Percentiles rank a stretch among this genome's conserved stretches.
Conservation (phyloP, 2,888 invertebrate species). For the Ferrisia virgata region DNA sequence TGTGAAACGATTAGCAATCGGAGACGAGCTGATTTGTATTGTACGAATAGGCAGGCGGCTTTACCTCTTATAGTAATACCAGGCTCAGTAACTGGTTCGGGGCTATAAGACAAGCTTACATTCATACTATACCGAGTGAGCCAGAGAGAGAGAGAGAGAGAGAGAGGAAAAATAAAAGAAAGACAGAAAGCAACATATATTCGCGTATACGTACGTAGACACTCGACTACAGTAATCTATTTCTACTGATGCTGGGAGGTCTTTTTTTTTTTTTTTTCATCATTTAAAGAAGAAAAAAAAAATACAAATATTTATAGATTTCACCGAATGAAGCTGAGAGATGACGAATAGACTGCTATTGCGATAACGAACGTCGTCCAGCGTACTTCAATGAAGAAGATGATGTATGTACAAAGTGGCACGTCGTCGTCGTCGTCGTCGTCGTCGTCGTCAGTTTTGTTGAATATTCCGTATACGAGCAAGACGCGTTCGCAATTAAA, state of each 20-base stretch:
- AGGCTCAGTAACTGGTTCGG: not conserved
- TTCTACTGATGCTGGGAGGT: not conserved
- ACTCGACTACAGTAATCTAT: not conserved
- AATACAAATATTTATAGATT: constrained; percentile 40
- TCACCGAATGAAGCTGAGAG: constrained; percentile 14
- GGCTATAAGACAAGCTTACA: not conserved
- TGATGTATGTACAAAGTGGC: not conserved
- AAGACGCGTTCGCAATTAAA: constrained; percentile 38
- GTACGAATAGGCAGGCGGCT: not conserved
- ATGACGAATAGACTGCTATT: not conserved
- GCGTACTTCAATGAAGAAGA: not conserved
- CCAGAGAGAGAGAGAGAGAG: not conserved
- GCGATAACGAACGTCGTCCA: not conserved
- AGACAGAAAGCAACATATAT: too few relatives aligned
- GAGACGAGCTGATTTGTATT: not conserved
- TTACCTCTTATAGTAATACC: not conserved
- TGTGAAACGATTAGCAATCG: not conserved
- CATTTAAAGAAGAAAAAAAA: not conserved
- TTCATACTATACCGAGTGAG: not conserved
- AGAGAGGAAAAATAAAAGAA: too few relatives aligned
- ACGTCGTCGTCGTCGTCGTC: too few relatives aligned
- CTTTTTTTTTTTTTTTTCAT: not conserved
- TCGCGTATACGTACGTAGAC: not conserved
- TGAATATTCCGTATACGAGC: not conserved
- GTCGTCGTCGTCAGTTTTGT: not conserved